Evolutionary conservation across 1,140 invertebrate species (phyloP).

Genomic region (Coptotermes formosanus): DNA sequence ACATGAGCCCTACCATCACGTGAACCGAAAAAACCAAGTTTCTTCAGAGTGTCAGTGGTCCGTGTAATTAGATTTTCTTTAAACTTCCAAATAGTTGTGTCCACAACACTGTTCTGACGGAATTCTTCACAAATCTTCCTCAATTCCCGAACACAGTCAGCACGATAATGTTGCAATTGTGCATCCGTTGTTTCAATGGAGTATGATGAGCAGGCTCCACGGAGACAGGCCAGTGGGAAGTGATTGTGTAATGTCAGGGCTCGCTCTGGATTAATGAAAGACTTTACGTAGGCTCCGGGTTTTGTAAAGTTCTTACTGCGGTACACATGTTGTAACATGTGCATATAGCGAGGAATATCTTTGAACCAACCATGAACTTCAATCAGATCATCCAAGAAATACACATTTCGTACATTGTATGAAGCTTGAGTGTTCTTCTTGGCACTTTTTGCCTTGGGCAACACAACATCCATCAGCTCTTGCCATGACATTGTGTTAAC

Average conservation of each 20-base stretch:
- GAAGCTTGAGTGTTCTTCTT: constrained; percentile 75
- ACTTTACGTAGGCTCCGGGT: constrained; percentile 90
- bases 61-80: constrained; percentile 70
- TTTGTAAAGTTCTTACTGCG: constrained; percentile 88
- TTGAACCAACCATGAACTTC: constrained; percentile 80
- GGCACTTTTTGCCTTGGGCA: constrained; percentile 65
- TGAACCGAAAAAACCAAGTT: constrained; percentile 67
- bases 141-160: constrained; percentile 85
- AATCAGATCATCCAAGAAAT: constrained; percentile 87
- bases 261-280: constrained; percentile 88
- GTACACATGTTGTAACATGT: constrained; percentile 92
- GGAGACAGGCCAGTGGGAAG: constrained; percentile 85
- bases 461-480: constrained; percentile 70
- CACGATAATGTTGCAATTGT: constrained; percentile 89
- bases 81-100: constrained; percentile 86
- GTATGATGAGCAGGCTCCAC: constrained; percentile 82
- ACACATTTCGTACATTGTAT: constrained; percentile 91
- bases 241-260: constrained; percentile 91
- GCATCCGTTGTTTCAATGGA: constrained; percentile 79
- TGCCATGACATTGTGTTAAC: constrained; percentile 70
- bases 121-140: constrained; percentile 84
- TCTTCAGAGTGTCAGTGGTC: constrained; percentile 66
- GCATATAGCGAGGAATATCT: constrained; percentile 84
- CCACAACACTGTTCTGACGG: constrained; percentile 76
- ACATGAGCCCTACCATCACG: neutral